Percentiles rank a stretch among this genome's conserved stretches.
These are phyloP conservation scores for Puntigrus tetrazona DNA, from an alignment of 2,113 vertebrate genomes.

Conservation along the genomic window DNA sequence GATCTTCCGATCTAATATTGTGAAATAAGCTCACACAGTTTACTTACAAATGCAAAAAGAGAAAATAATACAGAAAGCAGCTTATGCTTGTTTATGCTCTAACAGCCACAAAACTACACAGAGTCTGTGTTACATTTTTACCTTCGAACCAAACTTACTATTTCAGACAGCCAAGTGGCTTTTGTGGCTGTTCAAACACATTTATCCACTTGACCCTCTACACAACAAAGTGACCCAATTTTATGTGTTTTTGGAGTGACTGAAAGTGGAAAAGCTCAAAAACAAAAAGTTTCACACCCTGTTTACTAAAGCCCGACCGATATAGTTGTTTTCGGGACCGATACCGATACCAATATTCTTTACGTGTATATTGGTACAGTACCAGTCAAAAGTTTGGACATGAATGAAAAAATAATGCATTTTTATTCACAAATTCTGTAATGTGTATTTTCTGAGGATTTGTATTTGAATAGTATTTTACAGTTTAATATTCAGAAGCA, in stretches of 20 bases:
- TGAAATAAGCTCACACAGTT: neutral
- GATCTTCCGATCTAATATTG: neutral
- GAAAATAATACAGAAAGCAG: neutral
- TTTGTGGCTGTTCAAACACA: neutral
- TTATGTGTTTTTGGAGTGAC: neutral
- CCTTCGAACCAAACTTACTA: neutral
- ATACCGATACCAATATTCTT: too few species aligned
- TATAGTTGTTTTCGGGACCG: too few species aligned
- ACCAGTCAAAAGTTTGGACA: too few species aligned
- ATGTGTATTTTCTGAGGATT: too few species aligned
- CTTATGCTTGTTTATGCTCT: neutral
- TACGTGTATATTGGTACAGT: too few species aligned
- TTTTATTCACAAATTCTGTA: too few species aligned
- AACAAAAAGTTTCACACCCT: neutral
- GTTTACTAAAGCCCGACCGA: too few species aligned
- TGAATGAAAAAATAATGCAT: too few species aligned
- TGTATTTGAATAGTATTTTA: too few species aligned
- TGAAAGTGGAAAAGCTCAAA: neutral
- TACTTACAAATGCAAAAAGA: neutral
- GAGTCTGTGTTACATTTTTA: neutral
- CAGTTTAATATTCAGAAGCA: too few species aligned
- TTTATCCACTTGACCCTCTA: neutral
- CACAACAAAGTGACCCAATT: neutral
- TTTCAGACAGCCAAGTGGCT: neutral
- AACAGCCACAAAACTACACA: too few species aligned